Conservation (phyloP, 2,797 vertebrate genomes). For the Adelosebastes latens region DNA sequence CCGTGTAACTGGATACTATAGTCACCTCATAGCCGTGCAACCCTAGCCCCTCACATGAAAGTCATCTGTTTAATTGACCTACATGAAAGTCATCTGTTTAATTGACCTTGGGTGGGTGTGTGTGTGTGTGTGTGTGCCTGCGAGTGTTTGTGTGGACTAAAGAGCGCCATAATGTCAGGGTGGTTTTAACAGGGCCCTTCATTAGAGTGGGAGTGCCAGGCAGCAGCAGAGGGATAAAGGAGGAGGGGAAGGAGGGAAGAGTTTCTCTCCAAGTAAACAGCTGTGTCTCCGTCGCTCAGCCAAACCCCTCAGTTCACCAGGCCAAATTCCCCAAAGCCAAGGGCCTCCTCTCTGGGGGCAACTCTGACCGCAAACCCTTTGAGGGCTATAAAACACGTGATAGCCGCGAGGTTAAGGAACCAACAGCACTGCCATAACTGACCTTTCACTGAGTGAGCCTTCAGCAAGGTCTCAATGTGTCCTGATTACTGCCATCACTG, state of each 20-base stretch:
- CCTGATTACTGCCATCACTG: constrained; percentile 12
- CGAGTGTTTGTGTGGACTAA: constrained; percentile 47
- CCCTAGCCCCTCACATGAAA: constrained; percentile 65
- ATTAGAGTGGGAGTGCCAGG: constrained; percentile 71
- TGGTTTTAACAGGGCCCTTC: constrained; percentile 72
- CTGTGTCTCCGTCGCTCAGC: constrained; percentile 57
- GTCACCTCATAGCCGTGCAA: constrained; percentile 59
- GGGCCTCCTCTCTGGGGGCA: constrained; percentile 45
- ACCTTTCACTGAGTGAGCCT: constrained; percentile 13
- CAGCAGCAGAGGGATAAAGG: constrained; percentile 36
- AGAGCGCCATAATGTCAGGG: constrained; percentile 61
- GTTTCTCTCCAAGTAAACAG: constrained; percentile 68
- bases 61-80: constrained; percentile 76
- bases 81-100: constrained; percentile 76
- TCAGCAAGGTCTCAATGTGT: constrained; percentile 27
- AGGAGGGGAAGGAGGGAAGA: constrained; percentile 23
- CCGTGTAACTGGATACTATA: constrained; percentile 50
- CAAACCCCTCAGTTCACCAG: constrained; percentile 61
- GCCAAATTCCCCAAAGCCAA: constrained; percentile 61
- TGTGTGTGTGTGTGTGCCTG: constrained; percentile 29
- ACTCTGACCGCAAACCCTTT: constrained; percentile 39
- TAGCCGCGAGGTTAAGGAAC: constrained; percentile 17
- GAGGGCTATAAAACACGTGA: constrained; percentile 29
- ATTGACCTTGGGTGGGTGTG: constrained; percentile 53
- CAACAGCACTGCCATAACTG: constrained; percentile 3